phyloP scores from a whole-genome alignment of 2,888 invertebrate genomes.

The Drosophila testacea region DNA sequence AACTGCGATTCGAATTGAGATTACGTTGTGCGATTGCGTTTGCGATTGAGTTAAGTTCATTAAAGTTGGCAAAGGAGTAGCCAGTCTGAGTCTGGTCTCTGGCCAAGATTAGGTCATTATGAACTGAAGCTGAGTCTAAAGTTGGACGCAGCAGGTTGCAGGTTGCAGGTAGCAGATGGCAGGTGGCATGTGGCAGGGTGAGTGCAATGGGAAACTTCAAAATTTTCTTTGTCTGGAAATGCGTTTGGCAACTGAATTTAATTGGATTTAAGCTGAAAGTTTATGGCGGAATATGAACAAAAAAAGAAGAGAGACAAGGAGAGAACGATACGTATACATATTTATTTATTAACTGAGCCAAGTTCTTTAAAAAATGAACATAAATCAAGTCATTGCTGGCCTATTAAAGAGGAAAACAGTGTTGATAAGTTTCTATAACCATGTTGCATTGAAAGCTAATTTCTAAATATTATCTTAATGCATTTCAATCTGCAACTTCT shows the following conservation, averaged over 20 bases:
- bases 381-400: background rate
- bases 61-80: slow-evolving; percentile 38
- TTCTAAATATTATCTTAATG: background rate
- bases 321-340: background rate
- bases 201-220: slow-evolving; percentile 15
- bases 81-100: background rate
- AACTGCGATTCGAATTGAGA: slow-evolving; percentile 32
- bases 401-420: background rate
- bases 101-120: slow-evolving; percentile 27
- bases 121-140: background rate
- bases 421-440: background rate
- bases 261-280: slow-evolving; percentile 44
- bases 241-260: slow-evolving; percentile 50
- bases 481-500: background rate
- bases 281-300: slow-evolving; percentile 3
- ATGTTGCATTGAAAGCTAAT: background rate
- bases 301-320: background rate
- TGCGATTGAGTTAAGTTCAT: slow-evolving; percentile 52
- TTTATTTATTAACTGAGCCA: background rate
- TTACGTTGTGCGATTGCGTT: slow-evolving; percentile 13
- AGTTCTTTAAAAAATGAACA: background rate
- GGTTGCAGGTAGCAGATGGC: background rate
- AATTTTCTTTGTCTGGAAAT: slow-evolving; percentile 29
- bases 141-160: background rate
- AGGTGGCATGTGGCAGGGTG: slow-evolving; percentile 1